phyloP scores from a whole-genome alignment of 2,888 invertebrate genomes.

The Lapara coniferarum region DNA sequence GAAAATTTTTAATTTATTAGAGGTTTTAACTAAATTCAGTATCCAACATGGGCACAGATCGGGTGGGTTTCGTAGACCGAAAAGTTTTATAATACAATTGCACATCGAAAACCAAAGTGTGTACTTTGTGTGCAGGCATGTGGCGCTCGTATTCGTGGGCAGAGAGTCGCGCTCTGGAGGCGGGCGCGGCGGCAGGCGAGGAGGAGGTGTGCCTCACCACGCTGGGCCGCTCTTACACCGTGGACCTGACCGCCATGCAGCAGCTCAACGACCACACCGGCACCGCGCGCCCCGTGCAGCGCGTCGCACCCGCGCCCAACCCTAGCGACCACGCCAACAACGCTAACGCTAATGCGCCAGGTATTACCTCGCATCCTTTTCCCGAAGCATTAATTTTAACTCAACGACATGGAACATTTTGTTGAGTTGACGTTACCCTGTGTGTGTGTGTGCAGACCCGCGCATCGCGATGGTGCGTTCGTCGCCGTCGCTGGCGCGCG shows the following conservation, averaged over 20 bases:
- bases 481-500: slow-evolving; percentile 85
- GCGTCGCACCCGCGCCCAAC: slow-evolving; percentile 84
- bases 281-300: slow-evolving; percentile 95
- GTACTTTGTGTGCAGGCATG: slow-evolving; percentile 79
- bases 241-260: slow-evolving; percentile 98
- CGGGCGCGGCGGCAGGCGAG: slow-evolving; percentile 96
- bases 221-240: slow-evolving; percentile 96
- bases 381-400: not conserved
- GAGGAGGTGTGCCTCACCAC: slow-evolving; percentile 97
- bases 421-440: not conserved
- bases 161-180: slow-evolving; percentile 97
- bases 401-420: not conserved
- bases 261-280: slow-evolving; percentile 99
- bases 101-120: not conserved
- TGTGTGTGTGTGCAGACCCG: slow-evolving; percentile 53
- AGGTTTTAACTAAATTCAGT: too few relatives aligned
- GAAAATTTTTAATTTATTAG: too few relatives aligned
- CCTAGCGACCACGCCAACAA: slow-evolving; percentile 44
- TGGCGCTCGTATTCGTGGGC: slow-evolving; percentile 97
- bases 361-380: slow-evolving; percentile 32
- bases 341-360: slow-evolving; percentile 45
- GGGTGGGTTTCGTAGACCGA: too few relatives aligned
- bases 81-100: not conserved
- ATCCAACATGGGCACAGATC: too few relatives aligned
- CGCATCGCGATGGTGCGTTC: slow-evolving; percentile 77